A percentile compares a stretch with the other conserved stretches of the same genome.
phyloP scores from a whole-genome alignment of 1,140 invertebrate species.

The Mya arenaria region DNA sequence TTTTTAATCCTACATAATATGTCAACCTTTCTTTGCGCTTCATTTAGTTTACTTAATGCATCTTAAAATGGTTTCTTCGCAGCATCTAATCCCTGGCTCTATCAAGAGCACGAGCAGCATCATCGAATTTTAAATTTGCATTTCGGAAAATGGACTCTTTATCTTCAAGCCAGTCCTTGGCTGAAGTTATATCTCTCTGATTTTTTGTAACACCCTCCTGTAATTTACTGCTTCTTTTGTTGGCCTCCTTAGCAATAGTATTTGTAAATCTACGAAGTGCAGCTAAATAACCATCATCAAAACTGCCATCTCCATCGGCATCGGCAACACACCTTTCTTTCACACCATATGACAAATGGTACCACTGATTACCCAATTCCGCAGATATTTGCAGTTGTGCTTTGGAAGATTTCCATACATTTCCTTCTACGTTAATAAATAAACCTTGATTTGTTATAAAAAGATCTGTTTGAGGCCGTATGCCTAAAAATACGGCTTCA shows the following conservation, averaged over 20 bases:
- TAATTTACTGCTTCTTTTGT: not conserved
- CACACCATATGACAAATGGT: not conserved
- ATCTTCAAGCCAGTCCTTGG: constrained; percentile 37
- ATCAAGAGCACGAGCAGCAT: constrained; percentile 1
- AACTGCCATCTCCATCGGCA: not conserved
- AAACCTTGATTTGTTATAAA: too few relatives aligned
- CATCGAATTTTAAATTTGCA: constrained; percentile 25
- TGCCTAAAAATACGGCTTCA: too few relatives aligned
- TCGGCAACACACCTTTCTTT: not conserved
- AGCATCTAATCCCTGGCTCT: constrained; percentile 12
- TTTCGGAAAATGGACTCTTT: not conserved
- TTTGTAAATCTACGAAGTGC: not conserved
- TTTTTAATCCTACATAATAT: constrained; percentile 2
- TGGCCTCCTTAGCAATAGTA: constrained; percentile 2
- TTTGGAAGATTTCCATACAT: too few relatives aligned
- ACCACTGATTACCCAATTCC: too few relatives aligned
- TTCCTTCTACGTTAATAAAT: too few relatives aligned
- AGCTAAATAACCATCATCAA: constrained; percentile 24
- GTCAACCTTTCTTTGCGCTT: constrained; percentile 39
- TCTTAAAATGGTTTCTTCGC: constrained; percentile 16
- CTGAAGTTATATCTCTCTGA: constrained; percentile 1
- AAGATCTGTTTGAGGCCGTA: too few relatives aligned
- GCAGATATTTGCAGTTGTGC: not conserved
- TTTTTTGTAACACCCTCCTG: not conserved
- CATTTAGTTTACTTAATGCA: constrained; percentile 32